These are phyloP conservation scores for Cyrtodaria siliqua DNA, from an alignment of 2,888 invertebrate species.

Conservation along the genomic window DNA sequence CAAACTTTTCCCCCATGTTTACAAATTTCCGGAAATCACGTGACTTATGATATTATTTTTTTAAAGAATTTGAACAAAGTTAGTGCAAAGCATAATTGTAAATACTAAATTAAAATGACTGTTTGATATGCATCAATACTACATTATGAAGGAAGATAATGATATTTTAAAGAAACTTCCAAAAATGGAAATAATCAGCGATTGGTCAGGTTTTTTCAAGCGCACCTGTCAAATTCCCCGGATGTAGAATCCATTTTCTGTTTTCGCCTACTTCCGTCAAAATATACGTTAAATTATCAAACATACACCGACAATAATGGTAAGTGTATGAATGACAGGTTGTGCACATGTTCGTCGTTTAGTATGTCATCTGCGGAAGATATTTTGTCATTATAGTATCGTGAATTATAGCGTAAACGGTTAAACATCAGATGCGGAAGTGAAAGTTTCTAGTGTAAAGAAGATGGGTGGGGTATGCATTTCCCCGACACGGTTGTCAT, in stretches of 20 bases:
- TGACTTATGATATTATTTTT: conserved; percentile 36
- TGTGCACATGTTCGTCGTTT: too few species aligned
- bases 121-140: too few species aligned
- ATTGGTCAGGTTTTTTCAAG: conserved; percentile 1
- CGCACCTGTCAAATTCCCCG: conserved; percentile 29
- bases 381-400: background rate
- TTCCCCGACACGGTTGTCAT: too few species aligned
- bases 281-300: background rate
- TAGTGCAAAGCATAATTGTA: too few species aligned
- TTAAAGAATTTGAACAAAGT: too few species aligned
- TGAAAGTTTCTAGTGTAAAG: conserved; percentile 17
- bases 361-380: too few species aligned
- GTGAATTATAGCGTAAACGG: background rate
- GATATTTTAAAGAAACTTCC: conserved; percentile 1
- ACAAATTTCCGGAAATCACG: conserved; percentile 73
- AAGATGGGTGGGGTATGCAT: conserved; percentile 40
- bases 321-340: background rate
- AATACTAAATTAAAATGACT: too few species aligned
- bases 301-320: conserved; percentile 7
- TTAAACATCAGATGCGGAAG: conserved; percentile 50
- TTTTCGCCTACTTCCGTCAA: conserved; percentile 61
- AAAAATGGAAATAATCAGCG: conserved; percentile 14
- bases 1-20: conserved; percentile 67
- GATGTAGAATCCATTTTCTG: conserved; percentile 58
- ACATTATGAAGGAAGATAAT: too few species aligned